These are phyloP conservation scores for Rousettus leschenaultii DNA, from an alignment of 2,113 vertebrate genomes.

Conservation along the genomic window DNA sequence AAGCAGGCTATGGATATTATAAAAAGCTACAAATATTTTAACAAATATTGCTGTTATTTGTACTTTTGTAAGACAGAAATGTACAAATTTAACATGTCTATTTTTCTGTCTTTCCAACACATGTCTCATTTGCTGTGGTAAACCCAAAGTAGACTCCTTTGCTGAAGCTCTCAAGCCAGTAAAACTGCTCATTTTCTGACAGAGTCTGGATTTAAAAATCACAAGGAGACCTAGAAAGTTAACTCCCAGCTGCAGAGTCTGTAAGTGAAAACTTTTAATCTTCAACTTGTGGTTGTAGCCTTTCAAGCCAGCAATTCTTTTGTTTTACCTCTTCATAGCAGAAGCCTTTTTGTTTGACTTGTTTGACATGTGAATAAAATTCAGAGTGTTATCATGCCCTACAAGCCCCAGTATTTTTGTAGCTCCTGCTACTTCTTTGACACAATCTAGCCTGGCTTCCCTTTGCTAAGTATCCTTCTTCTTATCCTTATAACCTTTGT, in stretches of 20 bases:
- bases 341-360: neutral
- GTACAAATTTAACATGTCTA: neutral
- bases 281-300: neutral
- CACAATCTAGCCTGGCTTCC: neutral
- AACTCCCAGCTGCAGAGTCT: neutral
- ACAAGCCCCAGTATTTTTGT: neutral
- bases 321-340: neutral
- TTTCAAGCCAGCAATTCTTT: neutral
- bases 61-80: neutral
- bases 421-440: neutral
- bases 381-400: neutral
- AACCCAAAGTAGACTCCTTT: neutral
- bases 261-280: neutral
- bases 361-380: conserved; percentile 1
- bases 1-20: neutral
- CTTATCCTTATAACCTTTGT: neutral
- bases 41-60: neutral
- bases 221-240: neutral
- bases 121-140: neutral
- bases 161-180: neutral
- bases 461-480: neutral
- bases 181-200: neutral
- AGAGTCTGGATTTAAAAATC: neutral
- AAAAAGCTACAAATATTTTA: neutral
- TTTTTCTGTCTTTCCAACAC: neutral